A percentile compares a stretch with the other conserved stretches of the same genome.
These are phyloP conservation scores for Lydus trimaculatus DNA, from an alignment of 2,888 invertebrate species.

Conservation along the genomic window DNA sequence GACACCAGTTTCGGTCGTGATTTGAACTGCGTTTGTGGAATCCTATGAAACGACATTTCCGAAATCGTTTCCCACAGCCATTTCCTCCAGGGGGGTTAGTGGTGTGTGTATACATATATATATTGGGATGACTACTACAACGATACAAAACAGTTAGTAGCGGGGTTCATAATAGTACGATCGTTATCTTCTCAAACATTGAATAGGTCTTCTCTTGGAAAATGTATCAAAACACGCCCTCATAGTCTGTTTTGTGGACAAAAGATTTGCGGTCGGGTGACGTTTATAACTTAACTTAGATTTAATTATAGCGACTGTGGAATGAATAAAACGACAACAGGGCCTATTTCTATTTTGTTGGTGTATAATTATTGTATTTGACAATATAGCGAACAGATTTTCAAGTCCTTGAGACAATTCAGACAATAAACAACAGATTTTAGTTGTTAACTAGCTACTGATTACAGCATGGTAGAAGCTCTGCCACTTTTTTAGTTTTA, in stretches of 20 bases:
- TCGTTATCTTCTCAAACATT: constrained; percentile 33
- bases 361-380: background rate
- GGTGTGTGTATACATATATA: background rate
- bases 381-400: background rate
- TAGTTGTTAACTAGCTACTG: too few species aligned
- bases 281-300: constrained; percentile 28
- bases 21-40: constrained; percentile 38
- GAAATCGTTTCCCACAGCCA: constrained; percentile 44
- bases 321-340: background rate
- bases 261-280: constrained; percentile 37
- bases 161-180: constrained; percentile 27
- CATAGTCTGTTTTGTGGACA: constrained; percentile 31
- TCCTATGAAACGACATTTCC: constrained; percentile 47
- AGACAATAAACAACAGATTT: background rate
- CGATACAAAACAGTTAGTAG: constrained; percentile 26
- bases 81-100: constrained; percentile 36
- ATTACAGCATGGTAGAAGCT: too few species aligned
- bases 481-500: too few species aligned
- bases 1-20: constrained; percentile 31
- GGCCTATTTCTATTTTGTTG: background rate
- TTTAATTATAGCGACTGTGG: constrained; percentile 19
- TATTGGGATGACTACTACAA: constrained; percentile 7
- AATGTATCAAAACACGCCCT: constrained; percentile 23
- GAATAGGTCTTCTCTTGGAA: constrained; percentile 7
- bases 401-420: background rate